A percentile compares a stretch with the other conserved stretches of the same genome.
These are phyloP conservation scores for Isotomurus palustris DNA, from an alignment of 2,888 invertebrate species.

Conservation along the genomic window DNA sequence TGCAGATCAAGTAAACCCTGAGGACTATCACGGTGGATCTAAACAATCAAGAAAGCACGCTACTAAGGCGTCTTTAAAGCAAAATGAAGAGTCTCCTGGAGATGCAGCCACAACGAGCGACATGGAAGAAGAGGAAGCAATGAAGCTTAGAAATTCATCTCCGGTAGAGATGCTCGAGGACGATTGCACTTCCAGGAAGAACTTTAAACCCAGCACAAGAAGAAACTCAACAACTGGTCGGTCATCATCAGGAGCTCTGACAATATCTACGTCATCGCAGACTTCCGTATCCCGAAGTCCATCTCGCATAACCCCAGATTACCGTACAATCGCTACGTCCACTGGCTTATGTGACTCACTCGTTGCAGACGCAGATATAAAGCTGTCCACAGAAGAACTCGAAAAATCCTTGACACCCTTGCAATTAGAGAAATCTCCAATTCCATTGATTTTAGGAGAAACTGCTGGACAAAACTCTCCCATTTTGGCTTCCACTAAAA, in stretches of 20 bases:
- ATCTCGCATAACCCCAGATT: neutral
- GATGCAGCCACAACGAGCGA: slow-evolving; percentile 1
- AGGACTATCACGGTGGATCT: slow-evolving; percentile 12
- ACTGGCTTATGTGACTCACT: too few relatives aligned
- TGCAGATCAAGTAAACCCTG: slow-evolving; percentile 47
- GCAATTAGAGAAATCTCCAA: neutral
- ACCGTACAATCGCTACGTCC: too few relatives aligned
- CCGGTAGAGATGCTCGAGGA: neutral
- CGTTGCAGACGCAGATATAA: slow-evolving; percentile 15
- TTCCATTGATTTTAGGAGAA: slow-evolving; percentile 7
- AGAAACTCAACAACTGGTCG: neutral
- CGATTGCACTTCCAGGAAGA: neutral
- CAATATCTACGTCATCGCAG: neutral
- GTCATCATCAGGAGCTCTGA: neutral
- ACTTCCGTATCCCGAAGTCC: neutral
- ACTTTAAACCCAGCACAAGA: neutral
- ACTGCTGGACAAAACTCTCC: neutral
- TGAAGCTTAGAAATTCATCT: neutral
- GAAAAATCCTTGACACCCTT: neutral
- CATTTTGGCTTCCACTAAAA: neutral
- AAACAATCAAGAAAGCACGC: neutral
- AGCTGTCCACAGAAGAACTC: slow-evolving; percentile 19
- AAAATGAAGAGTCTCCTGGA: neutral
- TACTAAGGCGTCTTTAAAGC: slow-evolving; percentile 11
- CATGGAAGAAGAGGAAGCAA: neutral